Conservation (phyloP, 2,888 invertebrate species). For the Scaptodrosophila latifasciaeformis region DNA sequence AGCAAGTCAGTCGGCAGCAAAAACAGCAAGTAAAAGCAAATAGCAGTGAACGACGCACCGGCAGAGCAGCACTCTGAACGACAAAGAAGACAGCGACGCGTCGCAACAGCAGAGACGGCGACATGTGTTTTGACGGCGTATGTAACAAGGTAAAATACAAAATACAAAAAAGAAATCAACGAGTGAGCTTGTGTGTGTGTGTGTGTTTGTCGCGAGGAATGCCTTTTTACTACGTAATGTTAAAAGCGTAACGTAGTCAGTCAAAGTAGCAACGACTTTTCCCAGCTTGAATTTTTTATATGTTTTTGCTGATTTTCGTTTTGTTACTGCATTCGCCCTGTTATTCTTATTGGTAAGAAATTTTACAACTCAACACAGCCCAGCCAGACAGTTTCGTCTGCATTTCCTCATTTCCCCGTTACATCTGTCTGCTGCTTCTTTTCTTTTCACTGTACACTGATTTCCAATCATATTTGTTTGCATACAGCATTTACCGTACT, state of each 20-base stretch:
- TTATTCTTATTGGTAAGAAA: conserved; percentile 28
- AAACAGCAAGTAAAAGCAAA: conserved; percentile 8
- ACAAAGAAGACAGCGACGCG: conserved; percentile 18
- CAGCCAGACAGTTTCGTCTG: no score
- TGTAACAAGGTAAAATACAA: no score
- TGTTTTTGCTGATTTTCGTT: conserved; percentile 23
- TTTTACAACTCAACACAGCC: no score
- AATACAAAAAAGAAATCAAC: no score
- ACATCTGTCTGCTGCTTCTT: conserved; percentile 8
- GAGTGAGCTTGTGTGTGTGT: conserved; percentile 21
- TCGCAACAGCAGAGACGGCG: conserved; percentile 25
- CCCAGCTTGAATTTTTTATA: conserved; percentile 31
- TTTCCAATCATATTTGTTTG: conserved; percentile 15
- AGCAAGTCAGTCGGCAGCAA: conserved; percentile 22
- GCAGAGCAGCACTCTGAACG: no score
- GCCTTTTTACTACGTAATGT: conserved; percentile 63
- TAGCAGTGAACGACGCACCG: conserved; percentile 2
- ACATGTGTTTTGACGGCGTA: conserved; percentile 49
- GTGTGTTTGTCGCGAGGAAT: conserved; percentile 49
- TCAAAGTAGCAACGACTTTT: conserved; percentile 5
- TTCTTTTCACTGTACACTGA: conserved; percentile 24
- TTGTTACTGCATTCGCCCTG: conserved; percentile 41
- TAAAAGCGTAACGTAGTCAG: conserved; percentile 33
- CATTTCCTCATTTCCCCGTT: no score
- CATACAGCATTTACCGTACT: no score